Evolutionary conservation across 2,113 vertebrate genomes (phyloP), one percentile per base, ranked within the genome.

Genomic region (Peromyscus californicus): DNA sequence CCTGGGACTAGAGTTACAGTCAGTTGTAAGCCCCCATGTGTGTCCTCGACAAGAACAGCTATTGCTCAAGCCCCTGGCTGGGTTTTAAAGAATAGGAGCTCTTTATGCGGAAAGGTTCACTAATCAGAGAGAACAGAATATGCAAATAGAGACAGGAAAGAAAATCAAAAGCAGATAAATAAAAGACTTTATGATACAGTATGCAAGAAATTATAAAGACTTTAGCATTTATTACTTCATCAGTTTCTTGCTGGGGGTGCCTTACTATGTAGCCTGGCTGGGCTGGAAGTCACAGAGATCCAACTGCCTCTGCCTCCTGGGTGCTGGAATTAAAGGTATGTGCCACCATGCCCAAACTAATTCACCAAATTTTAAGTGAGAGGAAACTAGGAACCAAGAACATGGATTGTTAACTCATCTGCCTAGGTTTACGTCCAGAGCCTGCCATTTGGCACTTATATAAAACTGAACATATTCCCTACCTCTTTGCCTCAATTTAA

Each of bases 81-180:
- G 91, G 59, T 89, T 93, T 75, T 87, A 65, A 87, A 86, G 78
- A 69, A 70, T 7, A 33, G 63, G 21, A 74, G 74, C 57, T 87
- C 61, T 87, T 89, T 31, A 22, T 22, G 24, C 5, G 76, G 61
- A 80, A 33, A 5, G 6, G 10, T 70, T 61, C n/a, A 9, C 12
- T 24, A 17, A 67, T 74, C 59, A 93, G n/a, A 76, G 36, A 33
- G 29, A 84, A 79, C 17, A 87, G 63, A 17, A 21, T 0, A 13
- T 26, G 51, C 76, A 51, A 89, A 42, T 5, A 48, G 17, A 79
- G 17, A n/a, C 13, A 82, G 57, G 48, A 67, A 63, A 86, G 39
- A 80, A 45, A 90, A 36, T 48, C 17, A 33, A 74, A 48, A 36
- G 57, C 3, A 42, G n/a, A 72, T 72, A 72, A 21, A 86, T 76